Percentiles rank a stretch among this genome's conserved stretches.
Evolutionary conservation across 1,140 invertebrate genomes (phyloP).

Genomic region (Drosophila ananassae): DNA sequence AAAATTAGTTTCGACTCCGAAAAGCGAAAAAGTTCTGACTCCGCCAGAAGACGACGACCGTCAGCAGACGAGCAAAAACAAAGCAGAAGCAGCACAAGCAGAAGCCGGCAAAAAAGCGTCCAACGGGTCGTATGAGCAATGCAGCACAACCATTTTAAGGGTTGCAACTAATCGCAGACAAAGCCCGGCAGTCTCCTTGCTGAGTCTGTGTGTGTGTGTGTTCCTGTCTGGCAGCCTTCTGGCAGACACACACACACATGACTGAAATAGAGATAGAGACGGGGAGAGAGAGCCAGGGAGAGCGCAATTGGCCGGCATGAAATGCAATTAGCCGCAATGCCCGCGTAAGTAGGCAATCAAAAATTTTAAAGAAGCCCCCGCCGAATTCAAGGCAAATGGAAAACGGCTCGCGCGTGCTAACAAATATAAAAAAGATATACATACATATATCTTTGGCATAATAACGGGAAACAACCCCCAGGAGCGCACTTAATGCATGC

Average conservation of each 20-base stretch:
- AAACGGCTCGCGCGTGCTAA: conserved; percentile 8
- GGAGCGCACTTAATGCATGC: conserved; percentile 79
- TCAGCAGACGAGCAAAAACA: conserved; percentile 11
- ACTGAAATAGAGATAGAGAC: conserved; percentile 17
- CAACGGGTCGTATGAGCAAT: conserved; percentile 77
- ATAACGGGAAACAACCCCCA: conserved; percentile 74
- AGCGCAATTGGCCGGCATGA: conserved; percentile 31
- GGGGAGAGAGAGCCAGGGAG: neutral
- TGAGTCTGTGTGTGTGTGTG: conserved; percentile 19
- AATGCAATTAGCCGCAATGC: conserved; percentile 28
- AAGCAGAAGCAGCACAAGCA: neutral
- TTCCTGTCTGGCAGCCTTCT: conserved; percentile 41
- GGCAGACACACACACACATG: conserved; percentile 19
- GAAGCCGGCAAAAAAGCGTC: conserved; percentile 31
- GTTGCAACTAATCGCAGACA: conserved; percentile 80
- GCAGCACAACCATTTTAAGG: conserved; percentile 62
- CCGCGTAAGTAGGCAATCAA: conserved; percentile 68
- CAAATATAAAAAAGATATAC: conserved; percentile 16
- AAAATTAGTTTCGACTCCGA: conserved; percentile 62
- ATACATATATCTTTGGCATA: conserved; percentile 36
- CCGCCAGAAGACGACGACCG: conserved; percentile 50
- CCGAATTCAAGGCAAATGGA: conserved; percentile 38
- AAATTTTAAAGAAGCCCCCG: conserved; percentile 36
- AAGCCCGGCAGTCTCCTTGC: conserved; percentile 13
- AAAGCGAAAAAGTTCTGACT: conserved; percentile 53